phyloP scores from a whole-genome alignment of 2,797 vertebrate species.

The Brotogeris chrysoptera region DNA sequence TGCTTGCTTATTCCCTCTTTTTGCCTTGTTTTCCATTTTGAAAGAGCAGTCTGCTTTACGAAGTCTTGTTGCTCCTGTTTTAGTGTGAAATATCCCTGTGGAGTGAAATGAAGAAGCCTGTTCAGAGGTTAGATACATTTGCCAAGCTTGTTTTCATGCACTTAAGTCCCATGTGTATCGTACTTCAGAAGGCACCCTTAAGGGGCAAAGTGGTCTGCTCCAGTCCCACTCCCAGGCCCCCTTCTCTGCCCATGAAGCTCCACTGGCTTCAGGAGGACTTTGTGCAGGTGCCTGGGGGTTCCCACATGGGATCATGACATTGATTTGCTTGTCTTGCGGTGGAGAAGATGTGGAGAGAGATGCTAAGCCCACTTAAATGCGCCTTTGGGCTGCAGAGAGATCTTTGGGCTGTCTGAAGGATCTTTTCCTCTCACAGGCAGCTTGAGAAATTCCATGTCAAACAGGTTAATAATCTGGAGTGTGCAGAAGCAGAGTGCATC shows the following conservation, averaged over 20 bases:
- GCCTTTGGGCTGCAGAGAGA: neutral
- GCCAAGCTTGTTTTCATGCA: neutral
- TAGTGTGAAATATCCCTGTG: neutral
- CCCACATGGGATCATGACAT: accelerated
- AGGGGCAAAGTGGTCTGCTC: neutral
- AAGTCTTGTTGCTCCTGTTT: neutral
- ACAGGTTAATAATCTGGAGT: neutral
- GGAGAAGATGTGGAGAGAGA: accelerated
- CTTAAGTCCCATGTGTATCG: accelerated
- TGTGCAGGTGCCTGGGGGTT: neutral
- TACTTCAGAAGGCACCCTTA: accelerated
- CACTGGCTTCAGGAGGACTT: neutral
- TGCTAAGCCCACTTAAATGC: neutral
- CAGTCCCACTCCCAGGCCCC: neutral
- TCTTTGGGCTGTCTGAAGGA: neutral
- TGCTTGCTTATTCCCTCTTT: neutral
- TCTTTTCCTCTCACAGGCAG: neutral
- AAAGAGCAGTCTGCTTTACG: neutral
- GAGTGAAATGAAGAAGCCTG: neutral
- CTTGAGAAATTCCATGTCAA: neutral
- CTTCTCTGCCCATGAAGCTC: neutral
- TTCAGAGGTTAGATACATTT: neutral
- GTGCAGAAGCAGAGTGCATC: neutral
- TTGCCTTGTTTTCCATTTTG: neutral
- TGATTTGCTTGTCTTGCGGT: neutral